phyloP scores from a whole-genome alignment of 2,797 vertebrate species.

The Steatocranus sp. region DNA sequence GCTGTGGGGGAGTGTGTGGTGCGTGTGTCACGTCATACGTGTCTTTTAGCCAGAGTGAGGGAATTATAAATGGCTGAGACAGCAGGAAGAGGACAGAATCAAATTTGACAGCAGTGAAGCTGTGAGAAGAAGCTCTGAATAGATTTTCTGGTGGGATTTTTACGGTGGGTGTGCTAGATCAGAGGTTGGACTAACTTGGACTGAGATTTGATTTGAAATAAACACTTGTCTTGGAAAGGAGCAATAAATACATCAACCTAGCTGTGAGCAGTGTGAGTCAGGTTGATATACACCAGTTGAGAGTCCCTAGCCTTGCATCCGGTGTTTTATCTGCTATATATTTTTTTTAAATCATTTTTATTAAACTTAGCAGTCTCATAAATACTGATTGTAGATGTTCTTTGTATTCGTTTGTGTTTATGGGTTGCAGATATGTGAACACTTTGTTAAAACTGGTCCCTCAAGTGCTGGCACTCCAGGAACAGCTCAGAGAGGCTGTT shows the following conservation, averaged over 20 bases:
- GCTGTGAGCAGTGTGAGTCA: conserved; percentile 27
- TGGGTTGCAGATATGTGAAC: conserved; percentile 87
- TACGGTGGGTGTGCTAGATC: conserved; percentile 39
- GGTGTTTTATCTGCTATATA: background rate
- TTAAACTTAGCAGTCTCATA: background rate
- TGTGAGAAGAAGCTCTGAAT: conserved; percentile 37
- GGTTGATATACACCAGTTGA: background rate
- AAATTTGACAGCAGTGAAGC: conserved; percentile 41
- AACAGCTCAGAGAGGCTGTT: conserved; percentile 92
- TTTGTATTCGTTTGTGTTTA: background rate
- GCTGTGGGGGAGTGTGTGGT: background rate
- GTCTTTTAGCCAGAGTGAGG: conserved; percentile 16
- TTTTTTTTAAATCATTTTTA: background rate
- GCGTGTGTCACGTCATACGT: background rate
- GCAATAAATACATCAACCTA: conserved; percentile 28
- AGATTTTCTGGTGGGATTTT: conserved; percentile 39
- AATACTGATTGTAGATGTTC: background rate
- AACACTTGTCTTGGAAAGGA: conserved; percentile 28
- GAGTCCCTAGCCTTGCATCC: background rate
- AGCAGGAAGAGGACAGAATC: conserved; percentile 45
- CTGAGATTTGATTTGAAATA: conserved; percentile 38
- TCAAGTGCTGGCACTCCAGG: conserved; percentile 90
- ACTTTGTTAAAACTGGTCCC: conserved; percentile 96
- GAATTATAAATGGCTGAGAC: conserved; percentile 46
- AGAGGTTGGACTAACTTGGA: conserved; percentile 24